These are phyloP conservation scores for Conops quadrifasciatus DNA, from an alignment of 2,888 invertebrate species.

Conservation along the genomic window DNA sequence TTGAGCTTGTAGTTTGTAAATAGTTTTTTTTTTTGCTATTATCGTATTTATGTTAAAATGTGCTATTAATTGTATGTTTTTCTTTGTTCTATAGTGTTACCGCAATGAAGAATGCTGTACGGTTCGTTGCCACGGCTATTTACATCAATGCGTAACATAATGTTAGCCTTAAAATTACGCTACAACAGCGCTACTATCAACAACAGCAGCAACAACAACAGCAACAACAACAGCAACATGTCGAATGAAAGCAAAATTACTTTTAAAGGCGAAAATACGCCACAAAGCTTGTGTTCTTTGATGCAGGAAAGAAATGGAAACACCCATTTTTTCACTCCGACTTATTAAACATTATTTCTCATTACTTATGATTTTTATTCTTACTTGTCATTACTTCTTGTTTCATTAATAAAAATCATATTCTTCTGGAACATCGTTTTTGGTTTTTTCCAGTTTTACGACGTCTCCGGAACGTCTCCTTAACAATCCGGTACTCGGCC, in stretches of 20 bases:
- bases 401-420: too few relatives aligned
- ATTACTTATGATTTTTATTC: too few relatives aligned
- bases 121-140: constrained; percentile 57
- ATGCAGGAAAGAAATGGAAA: too few relatives aligned
- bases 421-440: too few relatives aligned
- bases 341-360: too few relatives aligned
- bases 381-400: too few relatives aligned
- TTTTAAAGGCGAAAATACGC: too few relatives aligned
- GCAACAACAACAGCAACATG: background rate
- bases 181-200: background rate
- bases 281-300: too few relatives aligned
- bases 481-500: too few relatives aligned
- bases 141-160: constrained; percentile 61
- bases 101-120: constrained; percentile 56
- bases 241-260: background rate
- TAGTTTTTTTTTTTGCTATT: background rate
- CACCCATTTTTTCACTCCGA: too few relatives aligned
- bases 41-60: background rate
- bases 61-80: background rate
- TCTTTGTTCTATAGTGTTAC: constrained; percentile 51
- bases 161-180: background rate
- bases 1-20: background rate
- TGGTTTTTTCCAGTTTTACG: too few relatives aligned
- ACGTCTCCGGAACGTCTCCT: too few relatives aligned
- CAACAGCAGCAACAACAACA: background rate